These are phyloP conservation scores for Acropternis orthonyx DNA, from an alignment of 2,797 vertebrate species.

Conservation along the genomic window DNA sequence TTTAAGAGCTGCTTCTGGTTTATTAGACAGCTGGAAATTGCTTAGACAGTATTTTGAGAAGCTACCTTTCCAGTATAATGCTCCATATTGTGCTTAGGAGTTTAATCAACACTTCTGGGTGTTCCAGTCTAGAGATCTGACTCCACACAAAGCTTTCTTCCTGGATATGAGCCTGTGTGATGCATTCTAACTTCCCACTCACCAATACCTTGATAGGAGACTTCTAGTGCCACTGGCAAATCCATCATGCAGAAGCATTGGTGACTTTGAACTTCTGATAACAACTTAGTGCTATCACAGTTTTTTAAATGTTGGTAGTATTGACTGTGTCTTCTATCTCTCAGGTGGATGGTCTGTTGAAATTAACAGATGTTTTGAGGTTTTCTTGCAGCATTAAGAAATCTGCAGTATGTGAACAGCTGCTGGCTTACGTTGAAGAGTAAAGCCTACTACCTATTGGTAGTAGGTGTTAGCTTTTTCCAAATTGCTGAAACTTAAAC, in stretches of 20 bases:
- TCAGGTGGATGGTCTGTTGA: background rate
- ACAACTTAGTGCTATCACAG: background rate
- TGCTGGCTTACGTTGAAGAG: background rate
- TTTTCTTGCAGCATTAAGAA: background rate
- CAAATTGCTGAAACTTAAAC: background rate
- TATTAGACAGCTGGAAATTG: background rate
- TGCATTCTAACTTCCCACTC: background rate
- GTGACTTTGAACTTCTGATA: background rate
- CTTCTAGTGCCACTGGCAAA: background rate
- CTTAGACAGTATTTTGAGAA: background rate
- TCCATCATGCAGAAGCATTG: background rate
- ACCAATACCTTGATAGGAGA: background rate
- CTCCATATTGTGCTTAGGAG: rapidly evolving
- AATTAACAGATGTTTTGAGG: background rate
- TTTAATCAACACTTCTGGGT: background rate
- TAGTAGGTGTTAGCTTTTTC: background rate
- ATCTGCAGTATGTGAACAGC: background rate
- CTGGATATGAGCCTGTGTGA: background rate
- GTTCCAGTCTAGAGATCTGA: background rate
- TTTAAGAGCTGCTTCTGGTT: background rate
- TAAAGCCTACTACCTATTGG: background rate
- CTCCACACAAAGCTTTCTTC: background rate
- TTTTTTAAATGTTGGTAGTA: background rate
- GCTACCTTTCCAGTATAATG: background rate
- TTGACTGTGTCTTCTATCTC: background rate